Evolutionary conservation across 2,113 vertebrate genomes (phyloP).

Genomic region (Limanda limanda): DNA sequence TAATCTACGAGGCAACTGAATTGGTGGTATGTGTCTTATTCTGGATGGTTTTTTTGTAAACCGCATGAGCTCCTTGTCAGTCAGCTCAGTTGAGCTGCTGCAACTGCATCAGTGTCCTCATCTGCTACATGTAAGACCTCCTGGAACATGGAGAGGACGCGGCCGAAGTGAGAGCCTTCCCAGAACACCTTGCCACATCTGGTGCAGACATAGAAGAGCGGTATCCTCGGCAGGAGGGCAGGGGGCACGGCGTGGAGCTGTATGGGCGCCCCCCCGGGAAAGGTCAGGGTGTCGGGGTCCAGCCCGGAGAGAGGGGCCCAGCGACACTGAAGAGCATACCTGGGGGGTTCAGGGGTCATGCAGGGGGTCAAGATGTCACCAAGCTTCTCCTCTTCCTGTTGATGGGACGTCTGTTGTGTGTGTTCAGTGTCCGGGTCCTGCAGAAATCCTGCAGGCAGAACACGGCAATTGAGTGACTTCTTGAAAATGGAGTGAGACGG

Average conservation of each 20-base stretch:
- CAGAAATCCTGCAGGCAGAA: slow-evolving; percentile 54
- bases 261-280: slow-evolving; percentile 54
- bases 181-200: slow-evolving; percentile 91
- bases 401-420: slow-evolving; percentile 18
- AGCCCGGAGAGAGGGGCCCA: slow-evolving; percentile 65
- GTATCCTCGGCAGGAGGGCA: slow-evolving; percentile 76
- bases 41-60: background rate
- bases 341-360: slow-evolving; percentile 65
- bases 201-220: slow-evolving; percentile 84
- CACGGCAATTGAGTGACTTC: background rate
- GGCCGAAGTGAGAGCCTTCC: slow-evolving; percentile 89
- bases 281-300: slow-evolving; percentile 38
- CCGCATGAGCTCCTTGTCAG: background rate
- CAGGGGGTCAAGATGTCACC: slow-evolving; percentile 48
- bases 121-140: slow-evolving; percentile 74
- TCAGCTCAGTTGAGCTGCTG: slow-evolving; percentile 1
- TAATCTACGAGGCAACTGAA: too few relatives aligned
- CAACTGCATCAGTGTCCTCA: slow-evolving; percentile 8
- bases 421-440: slow-evolving; percentile 25
- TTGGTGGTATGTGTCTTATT: background rate
- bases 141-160: slow-evolving; percentile 80
- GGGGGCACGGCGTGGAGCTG: slow-evolving; percentile 81
- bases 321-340: slow-evolving; percentile 54
- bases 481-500: background rate
- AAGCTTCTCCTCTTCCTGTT: slow-evolving; percentile 45